phyloP scores from a whole-genome alignment of 2,113 vertebrate genomes.

The Brachyistius frenatus region DNA sequence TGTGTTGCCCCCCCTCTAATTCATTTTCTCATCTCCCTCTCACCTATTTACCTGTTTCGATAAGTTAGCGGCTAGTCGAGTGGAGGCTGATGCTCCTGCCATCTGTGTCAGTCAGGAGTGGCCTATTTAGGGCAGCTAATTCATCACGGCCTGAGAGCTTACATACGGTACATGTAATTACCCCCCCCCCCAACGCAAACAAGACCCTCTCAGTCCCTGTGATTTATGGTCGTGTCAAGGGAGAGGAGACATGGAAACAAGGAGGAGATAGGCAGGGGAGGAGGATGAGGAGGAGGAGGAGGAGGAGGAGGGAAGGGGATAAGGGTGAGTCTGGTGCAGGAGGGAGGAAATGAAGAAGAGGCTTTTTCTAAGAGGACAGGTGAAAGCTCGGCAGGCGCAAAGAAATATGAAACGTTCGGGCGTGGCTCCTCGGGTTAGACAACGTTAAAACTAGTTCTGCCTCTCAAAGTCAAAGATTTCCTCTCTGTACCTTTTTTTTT shows the following conservation, averaged over 20 bases:
- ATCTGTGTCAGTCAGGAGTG: constrained; percentile 79
- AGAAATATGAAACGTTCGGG: constrained; percentile 35
- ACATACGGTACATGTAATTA: constrained; percentile 81
- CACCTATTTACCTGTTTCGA: constrained; percentile 50
- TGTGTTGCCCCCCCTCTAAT: background rate
- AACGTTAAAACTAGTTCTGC: constrained; percentile 37
- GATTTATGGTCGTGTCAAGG: constrained; percentile 82
- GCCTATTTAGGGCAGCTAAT: constrained; percentile 84
- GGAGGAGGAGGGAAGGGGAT: background rate
- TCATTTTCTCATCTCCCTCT: constrained; percentile 14
- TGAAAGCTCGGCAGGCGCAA: constrained; percentile 13
- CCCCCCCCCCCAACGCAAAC: constrained; percentile 75
- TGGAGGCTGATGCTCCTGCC: constrained; percentile 62
- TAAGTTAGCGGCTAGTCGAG: constrained; percentile 33
- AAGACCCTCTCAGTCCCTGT: constrained; percentile 70
- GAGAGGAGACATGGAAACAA: constrained; percentile 45
- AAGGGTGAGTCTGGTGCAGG: constrained; percentile 20
- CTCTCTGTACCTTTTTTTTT: background rate
- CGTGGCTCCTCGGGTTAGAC: constrained; percentile 18
- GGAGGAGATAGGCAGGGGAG: constrained; percentile 44
- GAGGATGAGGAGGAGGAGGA: constrained; percentile 12
- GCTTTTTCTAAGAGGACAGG: constrained; percentile 5
- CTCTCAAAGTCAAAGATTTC: constrained; percentile 49
- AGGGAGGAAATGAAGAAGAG: constrained; percentile 27
- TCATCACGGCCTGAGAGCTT: constrained; percentile 81